These are phyloP conservation scores for Eleutherodactylus coqui DNA, from an alignment of 2,797 vertebrate species.

Conservation along the genomic window DNA sequence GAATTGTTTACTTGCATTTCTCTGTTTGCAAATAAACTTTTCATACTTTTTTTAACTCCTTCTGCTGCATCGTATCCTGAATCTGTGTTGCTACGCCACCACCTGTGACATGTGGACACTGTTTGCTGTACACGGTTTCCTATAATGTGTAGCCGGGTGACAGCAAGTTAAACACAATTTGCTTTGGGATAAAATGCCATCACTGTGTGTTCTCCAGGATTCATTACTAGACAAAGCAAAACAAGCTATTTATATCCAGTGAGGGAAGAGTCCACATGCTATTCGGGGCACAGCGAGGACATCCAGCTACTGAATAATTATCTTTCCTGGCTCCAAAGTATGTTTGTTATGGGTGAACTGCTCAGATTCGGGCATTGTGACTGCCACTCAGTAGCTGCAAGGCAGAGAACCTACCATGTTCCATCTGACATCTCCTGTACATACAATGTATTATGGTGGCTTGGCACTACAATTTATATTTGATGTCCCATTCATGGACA, in stretches of 20 bases:
- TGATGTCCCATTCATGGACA: background rate
- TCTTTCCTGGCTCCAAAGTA: conserved; percentile 3
- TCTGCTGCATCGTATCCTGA: too few relatives aligned
- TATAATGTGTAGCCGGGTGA: background rate
- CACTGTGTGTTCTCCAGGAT: conserved; percentile 4
- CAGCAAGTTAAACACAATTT: background rate
- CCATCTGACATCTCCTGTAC: background rate
- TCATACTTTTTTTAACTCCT: too few relatives aligned
- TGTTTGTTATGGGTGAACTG: conserved; percentile 23
- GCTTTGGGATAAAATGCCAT: background rate
- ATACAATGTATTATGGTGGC: background rate
- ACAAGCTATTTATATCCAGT: conserved; percentile 39
- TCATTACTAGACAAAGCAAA: conserved; percentile 7
- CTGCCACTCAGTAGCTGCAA: background rate
- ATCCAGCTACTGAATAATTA: conserved; percentile 22
- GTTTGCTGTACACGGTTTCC: background rate
- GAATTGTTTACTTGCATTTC: too few relatives aligned
- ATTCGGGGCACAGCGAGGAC: background rate
- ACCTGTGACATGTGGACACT: background rate
- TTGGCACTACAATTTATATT: too few relatives aligned
- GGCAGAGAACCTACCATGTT: background rate
- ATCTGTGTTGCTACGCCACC: too few relatives aligned
- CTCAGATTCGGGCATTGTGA: background rate
- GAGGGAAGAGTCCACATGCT: background rate
- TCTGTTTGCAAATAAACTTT: too few relatives aligned